Conservation (phyloP, 1,140 invertebrate species). For the Cyrtorhinus lividipennis region DNA sequence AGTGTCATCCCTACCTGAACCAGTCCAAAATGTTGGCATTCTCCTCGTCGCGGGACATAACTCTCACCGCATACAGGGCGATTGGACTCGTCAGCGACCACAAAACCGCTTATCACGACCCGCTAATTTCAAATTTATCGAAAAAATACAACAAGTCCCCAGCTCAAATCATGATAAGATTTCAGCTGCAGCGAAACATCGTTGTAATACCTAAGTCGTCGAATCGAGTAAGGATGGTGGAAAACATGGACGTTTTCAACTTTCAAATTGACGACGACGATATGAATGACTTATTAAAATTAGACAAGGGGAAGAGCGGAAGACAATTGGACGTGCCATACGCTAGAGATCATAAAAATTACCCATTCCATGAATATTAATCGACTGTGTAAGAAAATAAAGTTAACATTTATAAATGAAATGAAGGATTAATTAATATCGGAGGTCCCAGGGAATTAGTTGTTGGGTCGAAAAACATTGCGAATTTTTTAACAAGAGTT, state of each 20-base stretch:
- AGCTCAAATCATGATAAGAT: constrained; percentile 53
- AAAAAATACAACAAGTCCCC: constrained; percentile 49
- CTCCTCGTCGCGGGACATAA: constrained; percentile 47
- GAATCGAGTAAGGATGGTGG: constrained; percentile 36
- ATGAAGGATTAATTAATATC: no score
- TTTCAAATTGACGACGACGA: constrained; percentile 31
- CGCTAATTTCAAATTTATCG: constrained; percentile 44
- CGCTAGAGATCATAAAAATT: constrained; percentile 27
- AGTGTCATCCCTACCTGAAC: constrained; percentile 70
- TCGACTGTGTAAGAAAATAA: no score
- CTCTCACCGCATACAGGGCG: constrained; percentile 58
- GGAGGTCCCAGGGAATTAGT: no score
- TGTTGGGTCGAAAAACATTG: no score
- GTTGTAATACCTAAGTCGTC: constrained; percentile 47
- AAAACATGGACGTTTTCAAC: constrained; percentile 42
- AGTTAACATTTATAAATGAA: no score
- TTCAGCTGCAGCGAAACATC: constrained; percentile 35
- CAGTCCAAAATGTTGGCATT: constrained; percentile 60
- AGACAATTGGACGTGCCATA: constrained; percentile 29
- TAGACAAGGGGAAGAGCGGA: not conserved
- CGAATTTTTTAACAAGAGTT: no score
- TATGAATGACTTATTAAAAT: constrained; percentile 1
- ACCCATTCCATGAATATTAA: no score
- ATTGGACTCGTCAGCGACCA: constrained; percentile 38
- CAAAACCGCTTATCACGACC: constrained; percentile 44